Evolutionary conservation across 2,797 vertebrate species (phyloP), one percentile per base, ranked within the genome.

Genomic region (Neosilurus mollespiculum): DNA sequence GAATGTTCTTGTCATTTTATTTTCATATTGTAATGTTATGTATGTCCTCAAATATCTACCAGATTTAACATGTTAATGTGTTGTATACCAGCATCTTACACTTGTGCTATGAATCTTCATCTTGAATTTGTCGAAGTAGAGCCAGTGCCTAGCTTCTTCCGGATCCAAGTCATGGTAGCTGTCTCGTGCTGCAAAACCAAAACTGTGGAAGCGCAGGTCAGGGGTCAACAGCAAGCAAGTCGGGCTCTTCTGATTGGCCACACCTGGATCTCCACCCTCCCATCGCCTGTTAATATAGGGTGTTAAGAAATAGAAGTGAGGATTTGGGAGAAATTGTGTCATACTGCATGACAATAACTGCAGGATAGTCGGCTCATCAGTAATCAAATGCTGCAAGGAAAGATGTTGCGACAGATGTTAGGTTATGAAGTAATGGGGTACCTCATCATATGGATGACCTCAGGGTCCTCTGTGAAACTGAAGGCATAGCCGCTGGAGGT

Each of bases 361-460:
- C 1, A n/a, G 8, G 37, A 49, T 49, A 1, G 34, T 16, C 14
- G 61, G n/a, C 14, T 61, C 30, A 30, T 24, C 43, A 53, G 1
- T 72, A 4, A 56, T 54, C 24, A 16, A 14, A 54, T 14, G 18
- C 4, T 59, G 12, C 2, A 58, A 22, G 54, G 20, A 1, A 18
- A 30, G n/a, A n/a, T 14, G 24, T 22, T 37, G 73, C 16, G 69
- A 75, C 8, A 12, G 24, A 65, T 3, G 34, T 64, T 0, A 53
- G 20, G 9, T 67, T 51, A 53, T 81, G 79, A 56, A 34, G 9
- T 62, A 56, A 9, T 8, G 22, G 62, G 84, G 89, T 88, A 98
- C 97, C 96, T 97, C 98, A 99, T 99, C 96, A 98, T 97, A 91
- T 99, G 97, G 86, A 99, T 98, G 91, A 96, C 95, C 82, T 98